phyloP scores from a whole-genome alignment of 2,113 vertebrate species.

The Heloderma charlesbogerti region DNA sequence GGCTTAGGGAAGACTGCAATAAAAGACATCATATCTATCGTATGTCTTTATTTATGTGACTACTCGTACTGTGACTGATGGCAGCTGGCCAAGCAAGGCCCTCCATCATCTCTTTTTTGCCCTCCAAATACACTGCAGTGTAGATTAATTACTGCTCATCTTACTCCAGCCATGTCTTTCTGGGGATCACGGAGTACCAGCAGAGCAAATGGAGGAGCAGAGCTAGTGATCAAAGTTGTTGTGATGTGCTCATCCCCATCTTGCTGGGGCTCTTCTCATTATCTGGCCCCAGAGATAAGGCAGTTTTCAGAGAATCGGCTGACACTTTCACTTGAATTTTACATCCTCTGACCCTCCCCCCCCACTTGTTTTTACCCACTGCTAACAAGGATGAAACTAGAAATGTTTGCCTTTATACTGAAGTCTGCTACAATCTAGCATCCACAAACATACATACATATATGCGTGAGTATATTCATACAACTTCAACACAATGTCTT shows the following conservation, averaged over 20 bases:
- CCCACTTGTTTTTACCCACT: not conserved
- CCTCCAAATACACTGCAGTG: not conserved
- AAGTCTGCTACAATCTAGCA: not conserved
- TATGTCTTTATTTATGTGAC: not conserved
- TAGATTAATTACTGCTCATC: fast-evolving
- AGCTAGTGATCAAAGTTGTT: not conserved
- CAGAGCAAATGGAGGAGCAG: not conserved
- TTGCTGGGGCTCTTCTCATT: not conserved
- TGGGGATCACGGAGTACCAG: not conserved
- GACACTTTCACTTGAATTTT: not conserved
- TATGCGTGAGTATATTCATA: not conserved
- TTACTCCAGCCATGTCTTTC: not conserved
- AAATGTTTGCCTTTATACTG: not conserved
- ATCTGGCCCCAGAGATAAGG: conserved; percentile 20
- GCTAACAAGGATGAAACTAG: not conserved
- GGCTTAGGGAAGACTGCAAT: not conserved
- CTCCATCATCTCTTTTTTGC: not conserved
- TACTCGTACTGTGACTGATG: not conserved
- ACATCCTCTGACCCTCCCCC: not conserved
- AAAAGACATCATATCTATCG: not conserved
- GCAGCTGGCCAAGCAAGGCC: not conserved
- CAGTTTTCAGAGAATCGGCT: not conserved
- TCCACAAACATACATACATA: not conserved
- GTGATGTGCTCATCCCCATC: not conserved
- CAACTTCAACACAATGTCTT: not conserved